A percentile compares a stretch with the other conserved stretches of the same genome.
Evolutionary conservation across 1,140 invertebrate species (phyloP).

Genomic region (Lepidostoma basale): DNA sequence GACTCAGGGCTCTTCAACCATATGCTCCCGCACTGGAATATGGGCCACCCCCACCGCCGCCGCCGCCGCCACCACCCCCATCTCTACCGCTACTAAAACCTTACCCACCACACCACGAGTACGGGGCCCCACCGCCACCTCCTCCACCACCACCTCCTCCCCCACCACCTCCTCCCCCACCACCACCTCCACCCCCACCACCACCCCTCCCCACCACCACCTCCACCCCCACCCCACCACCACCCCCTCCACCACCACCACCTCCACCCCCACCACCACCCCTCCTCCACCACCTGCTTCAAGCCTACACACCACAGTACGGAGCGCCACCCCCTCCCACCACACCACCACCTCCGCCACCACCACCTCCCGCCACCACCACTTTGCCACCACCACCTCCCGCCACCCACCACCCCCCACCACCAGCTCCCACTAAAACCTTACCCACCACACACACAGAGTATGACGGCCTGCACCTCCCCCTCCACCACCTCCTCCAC

Average conservation of each 20-base stretch:
- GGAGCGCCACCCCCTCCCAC: neutral
- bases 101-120: constrained; percentile 23
- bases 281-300: constrained; percentile 1
- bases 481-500: neutral
- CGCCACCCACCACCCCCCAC: constrained; percentile 5
- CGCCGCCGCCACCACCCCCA: neutral
- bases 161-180: constrained; percentile 33
- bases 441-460: constrained; percentile 34
- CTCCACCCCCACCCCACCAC: constrained; percentile 10
- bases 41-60: constrained; percentile 33
- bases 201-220: constrained; percentile 25
- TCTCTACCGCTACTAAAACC: neutral
- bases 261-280: constrained; percentile 6
- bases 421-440: neutral
- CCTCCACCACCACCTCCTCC: constrained; percentile 20
- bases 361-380: constrained; percentile 5
- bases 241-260: constrained; percentile 18
- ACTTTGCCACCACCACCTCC: constrained; percentile 1
- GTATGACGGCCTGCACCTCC: constrained; percentile 45
- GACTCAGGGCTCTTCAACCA: constrained; percentile 10
- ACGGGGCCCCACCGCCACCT: constrained; percentile 25
- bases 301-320: neutral
- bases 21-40: constrained; percentile 44
- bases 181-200: constrained; percentile 11
- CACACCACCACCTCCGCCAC: neutral